phyloP scores from a whole-genome alignment of 1,140 invertebrate genomes.

The Halesus radiatus region DNA sequence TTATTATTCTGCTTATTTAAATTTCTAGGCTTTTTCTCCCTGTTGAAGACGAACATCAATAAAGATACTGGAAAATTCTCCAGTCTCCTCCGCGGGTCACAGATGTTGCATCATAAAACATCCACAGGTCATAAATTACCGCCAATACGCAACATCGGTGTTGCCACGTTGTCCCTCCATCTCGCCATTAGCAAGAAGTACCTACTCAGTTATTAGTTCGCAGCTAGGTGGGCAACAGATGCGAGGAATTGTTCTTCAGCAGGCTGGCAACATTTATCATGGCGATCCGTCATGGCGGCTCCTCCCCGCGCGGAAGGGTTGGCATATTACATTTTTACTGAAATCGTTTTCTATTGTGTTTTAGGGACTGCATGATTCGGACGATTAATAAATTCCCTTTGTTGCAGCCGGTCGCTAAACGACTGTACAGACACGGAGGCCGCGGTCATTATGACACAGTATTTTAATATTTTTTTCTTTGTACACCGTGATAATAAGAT shows the following conservation, averaged over 20 bases:
- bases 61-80: too few species aligned
- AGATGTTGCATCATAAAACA: background rate
- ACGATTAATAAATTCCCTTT: conserved; percentile 46
- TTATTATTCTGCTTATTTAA: too few species aligned
- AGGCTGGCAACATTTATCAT: conserved; percentile 47
- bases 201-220: background rate
- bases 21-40: too few species aligned
- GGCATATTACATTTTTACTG: conserved; percentile 43
- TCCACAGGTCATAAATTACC: conserved; percentile 8
- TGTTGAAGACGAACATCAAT: too few species aligned
- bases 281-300: conserved; percentile 40
- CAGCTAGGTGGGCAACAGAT: conserved; percentile 34
- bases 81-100: too few species aligned
- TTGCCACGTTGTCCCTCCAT: conserved; percentile 8
- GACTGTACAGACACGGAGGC: conserved; percentile 22
- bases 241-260: conserved; percentile 39
- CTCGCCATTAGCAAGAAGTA: conserved; percentile 24
- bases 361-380: conserved; percentile 41
- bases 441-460: conserved; percentile 29
- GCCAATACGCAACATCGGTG: conserved; percentile 4
- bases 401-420: conserved; percentile 37
- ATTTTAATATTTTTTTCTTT: conserved; percentile 38
- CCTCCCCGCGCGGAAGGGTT: conserved; percentile 44
- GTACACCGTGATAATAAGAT: conserved; percentile 19
- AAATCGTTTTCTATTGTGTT: conserved; percentile 45